Evolutionary conservation across 2,797 vertebrate genomes (phyloP), one percentile per base, ranked within the genome.

Genomic region (Pseudochirops cupreus): DNA sequence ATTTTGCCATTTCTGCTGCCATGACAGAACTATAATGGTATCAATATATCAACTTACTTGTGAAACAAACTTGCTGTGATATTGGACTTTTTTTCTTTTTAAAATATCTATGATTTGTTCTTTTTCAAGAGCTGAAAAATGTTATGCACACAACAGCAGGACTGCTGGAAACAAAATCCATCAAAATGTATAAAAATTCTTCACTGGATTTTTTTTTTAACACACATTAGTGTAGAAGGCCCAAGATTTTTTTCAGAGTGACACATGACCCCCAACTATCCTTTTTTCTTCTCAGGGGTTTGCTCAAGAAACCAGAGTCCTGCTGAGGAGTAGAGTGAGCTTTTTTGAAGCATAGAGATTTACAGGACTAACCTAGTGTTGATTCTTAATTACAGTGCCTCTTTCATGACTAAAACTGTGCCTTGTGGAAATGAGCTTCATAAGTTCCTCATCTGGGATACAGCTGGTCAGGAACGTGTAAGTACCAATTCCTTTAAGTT

Each of bases 391-490:
- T 98, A 93, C 99, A 99, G 99, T 93, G 99, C 99, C 0, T 99
- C 99, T 26, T 99, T 99, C 98, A 99, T 99, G 98, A 99, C 99
- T 97, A 99, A 99, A 99, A 99, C 99, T 0, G 99, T 99, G 94
- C 99, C 99, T 54, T 99, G 99, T 98, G 99, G 99, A 96, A 99
- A 99, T 97, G 99, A 99, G 97, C 99, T 99, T 95, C 99, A 99
- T 98, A 99, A 99, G 96, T 99, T 99, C 98, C 99, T 99, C 95
- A 99, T 99, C 98, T 99, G 99, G 99, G 99, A 99, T 98, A 99
- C 99, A 13, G 99, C 99, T 82, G 99, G 99, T 89, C 99, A 99
- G 98, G 99, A 99, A 92, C 98, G 99, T 98, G 99, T 99, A 98
- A 99, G 99, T 98, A 87, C 91, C 3, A 0, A 28, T 90, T 95